Evolutionary conservation across 2,113 vertebrate species (phyloP).

Genomic region (Ramphastos sulfuratus): DNA sequence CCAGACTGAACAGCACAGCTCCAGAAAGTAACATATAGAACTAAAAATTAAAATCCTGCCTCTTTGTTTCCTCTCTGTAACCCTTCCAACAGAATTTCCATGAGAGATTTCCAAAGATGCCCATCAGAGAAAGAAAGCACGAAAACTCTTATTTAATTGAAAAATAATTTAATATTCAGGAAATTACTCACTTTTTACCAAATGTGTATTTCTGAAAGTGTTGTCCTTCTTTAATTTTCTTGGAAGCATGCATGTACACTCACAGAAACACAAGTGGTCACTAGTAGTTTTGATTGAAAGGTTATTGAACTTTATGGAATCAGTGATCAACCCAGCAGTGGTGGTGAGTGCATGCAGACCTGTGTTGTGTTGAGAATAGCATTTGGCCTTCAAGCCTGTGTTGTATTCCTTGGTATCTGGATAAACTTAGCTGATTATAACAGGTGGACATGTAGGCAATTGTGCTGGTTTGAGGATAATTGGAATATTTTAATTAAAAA

Average conservation of each 20-base stretch:
- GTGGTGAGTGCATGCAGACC: rapidly evolving
- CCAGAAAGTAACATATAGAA: not conserved
- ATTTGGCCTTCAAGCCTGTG: not conserved
- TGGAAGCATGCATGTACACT: not conserved
- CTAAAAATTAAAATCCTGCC: not conserved
- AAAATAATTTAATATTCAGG: not conserved
- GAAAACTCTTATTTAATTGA: not conserved
- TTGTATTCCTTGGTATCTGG: not conserved
- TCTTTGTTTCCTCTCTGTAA: not conserved
- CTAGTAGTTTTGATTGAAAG: not conserved
- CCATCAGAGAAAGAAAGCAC: not conserved
- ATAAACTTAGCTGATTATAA: not conserved
- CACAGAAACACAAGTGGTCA: not conserved
- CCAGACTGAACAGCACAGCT: not conserved
- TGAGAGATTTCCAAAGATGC: not conserved
- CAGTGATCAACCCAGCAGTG: not conserved
- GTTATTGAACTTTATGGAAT: not conserved
- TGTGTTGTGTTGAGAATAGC: not conserved
- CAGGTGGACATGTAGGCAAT: not conserved
- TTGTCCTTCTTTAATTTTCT: not conserved
- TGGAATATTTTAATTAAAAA: too few species aligned
- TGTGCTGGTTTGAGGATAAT: too few species aligned
- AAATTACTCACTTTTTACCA: rapidly evolving
- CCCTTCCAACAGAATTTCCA: not conserved
- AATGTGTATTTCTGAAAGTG: not conserved